These are phyloP conservation scores for Hippopotamyrus pictus DNA, from an alignment of 2,797 vertebrate genomes.

Conservation along the genomic window DNA sequence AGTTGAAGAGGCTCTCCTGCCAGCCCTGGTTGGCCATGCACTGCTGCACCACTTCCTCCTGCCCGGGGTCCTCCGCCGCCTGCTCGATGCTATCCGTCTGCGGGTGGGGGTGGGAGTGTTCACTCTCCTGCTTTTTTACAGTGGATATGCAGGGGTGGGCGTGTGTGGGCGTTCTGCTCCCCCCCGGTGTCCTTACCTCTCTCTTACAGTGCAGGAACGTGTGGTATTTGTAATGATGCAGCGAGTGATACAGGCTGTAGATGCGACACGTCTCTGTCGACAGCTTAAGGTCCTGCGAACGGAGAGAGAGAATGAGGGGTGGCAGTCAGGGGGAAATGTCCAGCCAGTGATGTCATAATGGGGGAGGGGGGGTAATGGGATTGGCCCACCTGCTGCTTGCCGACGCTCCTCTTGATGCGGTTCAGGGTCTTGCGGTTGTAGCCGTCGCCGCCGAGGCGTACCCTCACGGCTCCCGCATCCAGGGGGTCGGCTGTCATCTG, in stretches of 20 bases:
- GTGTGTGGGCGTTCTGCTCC: background rate
- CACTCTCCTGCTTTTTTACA: background rate
- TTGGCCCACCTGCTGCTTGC: conserved; percentile 70
- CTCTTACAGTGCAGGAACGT: conserved; percentile 87
- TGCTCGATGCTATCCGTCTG: conserved; percentile 84
- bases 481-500: conserved; percentile 74
- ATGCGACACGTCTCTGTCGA: conserved; percentile 73
- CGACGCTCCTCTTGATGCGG: conserved; percentile 71
- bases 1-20: conserved; percentile 81
- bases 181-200: conserved; percentile 60
- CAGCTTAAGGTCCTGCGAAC: conserved; percentile 74
- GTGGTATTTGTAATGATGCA: conserved; percentile 91
- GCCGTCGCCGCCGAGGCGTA: conserved; percentile 70
- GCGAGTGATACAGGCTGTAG: conserved; percentile 82
- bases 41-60: conserved; percentile 90
- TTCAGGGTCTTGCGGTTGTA: conserved; percentile 86
- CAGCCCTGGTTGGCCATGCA: conserved; percentile 89
- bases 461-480: conserved; percentile 62
- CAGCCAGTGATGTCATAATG: background rate
- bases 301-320: background rate
- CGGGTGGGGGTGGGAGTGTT: background rate
- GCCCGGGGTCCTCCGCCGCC: conserved; percentile 77
- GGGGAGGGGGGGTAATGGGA: background rate
- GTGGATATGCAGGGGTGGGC: background rate
- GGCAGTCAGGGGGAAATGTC: background rate